phyloP scores from a whole-genome alignment of 1,140 invertebrate genomes.

The Atta cephalotes region DNA sequence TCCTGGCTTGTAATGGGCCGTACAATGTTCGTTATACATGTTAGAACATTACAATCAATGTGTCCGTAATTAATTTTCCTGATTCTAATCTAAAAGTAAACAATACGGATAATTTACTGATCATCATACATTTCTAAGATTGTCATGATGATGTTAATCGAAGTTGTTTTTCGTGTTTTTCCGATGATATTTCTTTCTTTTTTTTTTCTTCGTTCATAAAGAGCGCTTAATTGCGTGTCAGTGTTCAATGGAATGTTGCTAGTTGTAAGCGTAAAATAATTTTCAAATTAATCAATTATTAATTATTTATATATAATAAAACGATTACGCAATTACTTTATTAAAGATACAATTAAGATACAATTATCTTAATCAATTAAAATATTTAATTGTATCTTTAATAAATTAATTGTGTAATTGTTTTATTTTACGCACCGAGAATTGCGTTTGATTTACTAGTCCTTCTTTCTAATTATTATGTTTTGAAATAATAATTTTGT shows the following conservation, averaged over 20 bases:
- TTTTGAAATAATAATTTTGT: neutral
- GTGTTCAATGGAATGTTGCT: neutral
- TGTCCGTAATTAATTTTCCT: slow-evolving; percentile 39
- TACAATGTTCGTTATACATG: slow-evolving; percentile 56
- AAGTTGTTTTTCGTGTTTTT: neutral
- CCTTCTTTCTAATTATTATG: too few species aligned
- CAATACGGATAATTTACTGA: slow-evolving; percentile 1
- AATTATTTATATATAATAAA: too few species aligned
- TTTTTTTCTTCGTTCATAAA: neutral
- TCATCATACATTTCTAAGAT: neutral
- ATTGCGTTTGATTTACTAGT: too few species aligned
- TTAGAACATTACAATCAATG: neutral
- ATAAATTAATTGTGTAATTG: too few species aligned
- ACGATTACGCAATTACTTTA: too few species aligned
- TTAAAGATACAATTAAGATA: too few species aligned
- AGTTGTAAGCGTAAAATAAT: neutral
- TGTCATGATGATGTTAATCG: neutral
- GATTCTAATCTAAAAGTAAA: slow-evolving; percentile 15
- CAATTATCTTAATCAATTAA: too few species aligned
- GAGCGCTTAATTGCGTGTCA: slow-evolving; percentile 9
- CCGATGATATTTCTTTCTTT: neutral
- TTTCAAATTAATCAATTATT: too few species aligned
- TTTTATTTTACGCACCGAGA: too few species aligned
- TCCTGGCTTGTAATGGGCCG: slow-evolving; percentile 53
- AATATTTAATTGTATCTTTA: too few species aligned